Evolutionary conservation across 2,113 vertebrate genomes (phyloP).

Genomic region (Bubo blakistoni): DNA sequence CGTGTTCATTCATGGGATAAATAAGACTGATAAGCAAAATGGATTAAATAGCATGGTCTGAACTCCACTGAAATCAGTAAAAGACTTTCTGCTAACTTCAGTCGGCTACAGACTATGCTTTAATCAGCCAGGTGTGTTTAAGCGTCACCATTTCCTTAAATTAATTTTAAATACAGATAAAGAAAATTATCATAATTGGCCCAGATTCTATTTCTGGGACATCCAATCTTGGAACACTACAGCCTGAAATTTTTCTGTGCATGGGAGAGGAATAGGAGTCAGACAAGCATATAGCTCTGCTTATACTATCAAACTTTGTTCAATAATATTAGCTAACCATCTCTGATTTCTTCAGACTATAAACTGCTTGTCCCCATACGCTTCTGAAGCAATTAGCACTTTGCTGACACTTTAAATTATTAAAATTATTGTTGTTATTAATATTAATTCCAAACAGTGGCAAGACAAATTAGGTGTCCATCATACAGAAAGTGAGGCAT

Average conservation of each 20-base stretch:
- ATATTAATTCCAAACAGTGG: not conserved
- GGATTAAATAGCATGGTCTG: constrained; percentile 34
- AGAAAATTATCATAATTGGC: not conserved
- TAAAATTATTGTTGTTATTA: not conserved
- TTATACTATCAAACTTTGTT: not conserved
- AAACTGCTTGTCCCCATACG: not conserved
- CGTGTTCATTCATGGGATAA: constrained; percentile 1
- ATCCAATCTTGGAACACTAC: not conserved
- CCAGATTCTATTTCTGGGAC: not conserved
- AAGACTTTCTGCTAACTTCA: constrained; percentile 8
- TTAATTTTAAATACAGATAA: constrained; percentile 14
- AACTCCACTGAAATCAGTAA: constrained; percentile 21
- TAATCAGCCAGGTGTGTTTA: not conserved
- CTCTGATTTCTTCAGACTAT: not conserved
- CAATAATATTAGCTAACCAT: not conserved
- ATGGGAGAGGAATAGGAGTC: not conserved
- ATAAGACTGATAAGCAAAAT: constrained; percentile 29
- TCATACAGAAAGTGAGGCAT: not conserved
- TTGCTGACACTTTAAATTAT: not conserved
- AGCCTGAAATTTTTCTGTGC: not conserved
- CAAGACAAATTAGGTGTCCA: not conserved
- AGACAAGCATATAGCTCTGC: not conserved
- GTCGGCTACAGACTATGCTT: not conserved
- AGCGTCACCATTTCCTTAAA: constrained; percentile 1
- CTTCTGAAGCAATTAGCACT: not conserved